Base-by-base conservation (phyloP, 1,140 invertebrate genomes). In the Drosophila suzukii region DNA sequence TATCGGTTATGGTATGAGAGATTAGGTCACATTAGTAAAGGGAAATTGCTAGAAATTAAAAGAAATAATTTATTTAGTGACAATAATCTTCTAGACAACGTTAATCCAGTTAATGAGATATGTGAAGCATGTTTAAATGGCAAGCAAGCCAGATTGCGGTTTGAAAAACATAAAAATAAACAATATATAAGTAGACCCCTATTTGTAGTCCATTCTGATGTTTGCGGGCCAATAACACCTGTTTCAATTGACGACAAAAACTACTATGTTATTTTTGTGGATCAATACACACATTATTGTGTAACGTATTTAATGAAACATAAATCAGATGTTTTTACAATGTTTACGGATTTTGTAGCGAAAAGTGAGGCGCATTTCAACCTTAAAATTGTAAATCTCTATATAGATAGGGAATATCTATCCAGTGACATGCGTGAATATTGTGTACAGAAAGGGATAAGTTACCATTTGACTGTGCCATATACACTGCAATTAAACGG, bases 401-500 rank as follows among this genome's bases (percentile, higher is more conserved):
- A 47, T 12, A 47, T 47, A 24, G 44, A 47, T 1, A 47, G 44
- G 5, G 10, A 47, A 47, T 24, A 24, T 8, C n/a, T 46, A 5
- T 39, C 8, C 7, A 46, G 17, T 46, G 43, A 46, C 3, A 20
- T 46, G 43, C 17, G 43, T 20, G 8, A 46, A 12, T 24, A 20
- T 20, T 46, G 43, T 20, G 43, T 50, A 6, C 68, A 90, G 62
- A 92, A 91, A 54, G 93, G 93, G 6, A 94, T 94, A 60, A 75
- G 63, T 12, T 93, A 63, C 44, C 39, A 63, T 24, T 38, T 71
- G 34, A 93, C 90, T 13, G 86, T 93, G 50, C 90, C 93, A 49
- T 89, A 93, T 57, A 93, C 92, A 11, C 93, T 93, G 20, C 92
- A 94, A 74, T 79, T 91, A 80, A 94, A 94, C 92, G 93, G 93